These are phyloP conservation scores for Ramphastos sulfuratus DNA, from an alignment of 2,113 vertebrate genomes.

Conservation along the genomic window DNA sequence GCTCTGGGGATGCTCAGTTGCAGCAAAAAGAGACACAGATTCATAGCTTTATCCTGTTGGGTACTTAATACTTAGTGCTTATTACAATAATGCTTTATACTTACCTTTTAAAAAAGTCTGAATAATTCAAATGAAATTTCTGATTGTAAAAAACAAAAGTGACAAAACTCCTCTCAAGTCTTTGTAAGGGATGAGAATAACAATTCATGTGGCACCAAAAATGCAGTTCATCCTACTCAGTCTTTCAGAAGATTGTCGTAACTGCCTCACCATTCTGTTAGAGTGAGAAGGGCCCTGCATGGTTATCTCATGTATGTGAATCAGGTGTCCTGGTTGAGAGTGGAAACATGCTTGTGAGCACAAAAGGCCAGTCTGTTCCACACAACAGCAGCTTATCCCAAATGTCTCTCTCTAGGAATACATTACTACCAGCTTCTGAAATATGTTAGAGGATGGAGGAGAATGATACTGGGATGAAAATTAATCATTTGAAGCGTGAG, in stretches of 20 bases:
- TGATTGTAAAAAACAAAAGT: not conserved
- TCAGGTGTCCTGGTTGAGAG: not conserved
- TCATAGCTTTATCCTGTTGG: not conserved
- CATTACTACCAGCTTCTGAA: not conserved
- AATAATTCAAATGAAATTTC: not conserved
- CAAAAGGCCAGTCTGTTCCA: not conserved
- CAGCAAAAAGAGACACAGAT: not conserved
- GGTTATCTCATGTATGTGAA: not conserved
- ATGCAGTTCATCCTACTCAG: not conserved
- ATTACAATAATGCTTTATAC: not conserved
- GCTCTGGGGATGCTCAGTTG: fast-evolving
- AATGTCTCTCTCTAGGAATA: not conserved
- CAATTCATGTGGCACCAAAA: not conserved
- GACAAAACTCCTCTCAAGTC: not conserved
- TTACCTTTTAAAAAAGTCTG: not conserved
- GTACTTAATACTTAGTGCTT: not conserved
- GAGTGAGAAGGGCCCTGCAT: not conserved
- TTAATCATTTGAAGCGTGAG: not conserved
- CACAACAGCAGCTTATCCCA: not conserved
- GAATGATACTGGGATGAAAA: not conserved
- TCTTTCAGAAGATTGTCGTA: not conserved
- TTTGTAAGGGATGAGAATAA: not conserved
- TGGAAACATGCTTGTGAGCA: fast-evolving
- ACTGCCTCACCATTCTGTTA: fast-evolving
- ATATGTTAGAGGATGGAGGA: not conserved